phyloP scores from a whole-genome alignment of 1,140 invertebrate genomes.

The Aphelinus atriplicis region DNA sequence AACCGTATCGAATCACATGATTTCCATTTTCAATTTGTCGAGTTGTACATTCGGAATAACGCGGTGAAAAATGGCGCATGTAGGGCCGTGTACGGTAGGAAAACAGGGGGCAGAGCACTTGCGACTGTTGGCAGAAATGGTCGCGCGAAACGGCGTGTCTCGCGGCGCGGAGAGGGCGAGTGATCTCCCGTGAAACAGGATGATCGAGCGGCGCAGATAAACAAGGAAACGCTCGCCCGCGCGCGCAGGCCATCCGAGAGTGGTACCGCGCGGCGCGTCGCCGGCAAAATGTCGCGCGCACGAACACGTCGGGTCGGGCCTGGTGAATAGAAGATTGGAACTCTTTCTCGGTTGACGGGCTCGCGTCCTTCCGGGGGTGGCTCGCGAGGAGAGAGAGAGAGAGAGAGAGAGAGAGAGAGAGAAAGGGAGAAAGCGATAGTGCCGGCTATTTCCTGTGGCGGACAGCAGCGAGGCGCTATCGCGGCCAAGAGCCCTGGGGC shows the following conservation, averaged over 20 bases:
- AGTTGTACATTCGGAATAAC: too few species aligned
- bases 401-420: too few species aligned
- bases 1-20: too few species aligned
- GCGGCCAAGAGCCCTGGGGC: neutral
- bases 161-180: neutral
- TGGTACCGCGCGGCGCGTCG: too few species aligned
- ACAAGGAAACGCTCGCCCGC: conserved; percentile 7
- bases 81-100: too few species aligned
- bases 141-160: too few species aligned
- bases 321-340: conserved; percentile 37
- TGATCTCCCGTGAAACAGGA: too few species aligned
- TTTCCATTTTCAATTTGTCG: neutral
- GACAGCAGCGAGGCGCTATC: neutral
- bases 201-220: conserved; percentile 2
- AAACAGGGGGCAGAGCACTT: too few species aligned
- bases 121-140: too few species aligned
- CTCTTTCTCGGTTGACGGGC: conserved; percentile 14
- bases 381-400: neutral
- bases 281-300: too few species aligned
- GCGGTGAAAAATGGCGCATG: too few species aligned
- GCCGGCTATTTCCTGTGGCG: conserved; percentile 27
- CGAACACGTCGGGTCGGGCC: neutral
- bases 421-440: conserved; percentile 13
- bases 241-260: too few species aligned
- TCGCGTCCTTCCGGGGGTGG: conserved; percentile 22